These are phyloP conservation scores for Zosterops japonicus DNA, from an alignment of 2,113 vertebrate species.

Conservation along the genomic window DNA sequence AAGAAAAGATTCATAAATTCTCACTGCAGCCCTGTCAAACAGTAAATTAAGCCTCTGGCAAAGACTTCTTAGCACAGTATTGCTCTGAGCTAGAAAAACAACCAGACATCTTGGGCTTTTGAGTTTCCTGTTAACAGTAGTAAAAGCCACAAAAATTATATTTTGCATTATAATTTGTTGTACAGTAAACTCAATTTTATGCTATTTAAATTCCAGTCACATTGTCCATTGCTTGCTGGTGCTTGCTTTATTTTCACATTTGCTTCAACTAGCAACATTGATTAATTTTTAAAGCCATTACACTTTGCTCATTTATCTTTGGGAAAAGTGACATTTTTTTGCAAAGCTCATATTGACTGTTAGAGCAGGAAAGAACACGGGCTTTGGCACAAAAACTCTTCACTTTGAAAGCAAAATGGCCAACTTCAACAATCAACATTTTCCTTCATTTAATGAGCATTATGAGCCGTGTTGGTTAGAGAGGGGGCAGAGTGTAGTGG, in stretches of 20 bases:
- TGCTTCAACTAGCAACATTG: neutral
- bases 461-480: neutral
- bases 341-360: neutral
- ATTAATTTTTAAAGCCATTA: conserved; percentile 18
- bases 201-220: conserved; percentile 18
- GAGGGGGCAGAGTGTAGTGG: accelerated
- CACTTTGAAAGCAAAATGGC: neutral
- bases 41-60: neutral
- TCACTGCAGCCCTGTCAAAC: neutral
- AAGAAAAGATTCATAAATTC: neutral
- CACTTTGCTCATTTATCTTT: neutral
- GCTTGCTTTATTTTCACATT: conserved; percentile 4
- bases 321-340: neutral
- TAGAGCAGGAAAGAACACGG: neutral
- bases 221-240: neutral
- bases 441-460: neutral
- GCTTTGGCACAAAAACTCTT: neutral
- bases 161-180: neutral
- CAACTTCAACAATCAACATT: neutral
- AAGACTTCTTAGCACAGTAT: neutral
- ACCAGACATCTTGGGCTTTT: neutral
- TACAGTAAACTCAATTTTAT: neutral
- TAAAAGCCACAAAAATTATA: neutral
- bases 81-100: neutral
- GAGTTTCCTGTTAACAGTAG: neutral